phyloP scores from a whole-genome alignment of 2,888 invertebrate species.

The Strigamia transsilvanica region DNA sequence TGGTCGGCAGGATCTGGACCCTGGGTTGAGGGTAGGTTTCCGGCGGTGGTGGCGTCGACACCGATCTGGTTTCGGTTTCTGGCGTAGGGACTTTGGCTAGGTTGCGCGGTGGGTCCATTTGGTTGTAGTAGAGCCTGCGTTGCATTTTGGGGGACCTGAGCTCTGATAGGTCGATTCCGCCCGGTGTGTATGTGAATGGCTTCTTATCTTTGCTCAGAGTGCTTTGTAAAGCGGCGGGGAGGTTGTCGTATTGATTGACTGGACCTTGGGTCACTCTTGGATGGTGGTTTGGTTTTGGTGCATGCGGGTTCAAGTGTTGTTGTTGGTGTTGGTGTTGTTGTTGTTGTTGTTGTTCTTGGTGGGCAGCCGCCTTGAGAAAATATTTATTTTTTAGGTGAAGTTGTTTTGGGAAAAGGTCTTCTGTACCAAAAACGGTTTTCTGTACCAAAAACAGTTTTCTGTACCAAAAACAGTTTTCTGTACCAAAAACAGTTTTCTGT shows the following conservation, averaged over 20 bases:
- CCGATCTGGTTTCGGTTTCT: constrained; percentile 53
- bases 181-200: constrained; percentile 95
- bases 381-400: too few species aligned
- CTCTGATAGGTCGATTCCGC: constrained; percentile 88
- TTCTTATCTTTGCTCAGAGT: constrained; percentile 92
- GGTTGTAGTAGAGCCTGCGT: constrained; percentile 55
- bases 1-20: constrained; percentile 13
- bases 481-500: too few species aligned
- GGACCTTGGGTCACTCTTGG: not conserved
- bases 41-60: constrained; percentile 55
- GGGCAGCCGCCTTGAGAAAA: too few species aligned
- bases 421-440: too few species aligned
- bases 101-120: constrained; percentile 57
- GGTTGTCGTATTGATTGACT: constrained; percentile 56
- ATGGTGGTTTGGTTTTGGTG: constrained; percentile 2
- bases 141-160: constrained; percentile 87
- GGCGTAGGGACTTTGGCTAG: constrained; percentile 60
- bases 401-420: too few species aligned
- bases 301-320: not conserved
- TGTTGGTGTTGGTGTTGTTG: not conserved
- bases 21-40: constrained; percentile 52
- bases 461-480: too few species aligned
- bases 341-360: not conserved
- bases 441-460: too few species aligned
- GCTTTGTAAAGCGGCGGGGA: constrained; percentile 86